Percentiles rank a stretch among this genome's conserved stretches.
phyloP scores from a whole-genome alignment of 2,888 invertebrate species.

The Gastrophysa polygoni region DNA sequence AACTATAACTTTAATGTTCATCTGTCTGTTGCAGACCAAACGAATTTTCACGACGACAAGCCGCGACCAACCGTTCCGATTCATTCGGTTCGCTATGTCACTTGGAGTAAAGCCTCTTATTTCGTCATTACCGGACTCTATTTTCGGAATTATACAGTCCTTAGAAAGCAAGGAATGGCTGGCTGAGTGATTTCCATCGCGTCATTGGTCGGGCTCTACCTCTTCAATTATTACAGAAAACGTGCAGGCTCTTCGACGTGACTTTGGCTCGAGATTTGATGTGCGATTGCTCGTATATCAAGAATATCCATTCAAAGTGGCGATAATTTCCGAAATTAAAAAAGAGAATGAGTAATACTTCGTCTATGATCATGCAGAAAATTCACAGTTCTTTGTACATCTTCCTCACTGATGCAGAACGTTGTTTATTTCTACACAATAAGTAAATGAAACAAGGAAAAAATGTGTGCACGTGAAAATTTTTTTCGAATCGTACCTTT shows the following conservation, averaged over 20 bases:
- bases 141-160: constrained; percentile 56
- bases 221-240: constrained; percentile 56
- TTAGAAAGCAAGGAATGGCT: constrained; percentile 46
- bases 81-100: constrained; percentile 48
- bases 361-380: too few species aligned
- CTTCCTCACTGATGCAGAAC: too few species aligned
- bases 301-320: constrained; percentile 51
- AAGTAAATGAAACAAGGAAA: too few species aligned
- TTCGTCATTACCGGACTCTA: constrained; percentile 59
- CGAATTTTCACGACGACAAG: constrained; percentile 4
- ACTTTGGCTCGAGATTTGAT: constrained; percentile 46
- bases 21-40: constrained; percentile 48
- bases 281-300: constrained; percentile 50
- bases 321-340: too few species aligned
- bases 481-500: too few species aligned
- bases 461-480: too few species aligned
- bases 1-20: constrained; percentile 58
- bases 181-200: constrained; percentile 40
- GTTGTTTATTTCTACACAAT: too few species aligned
- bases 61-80: not conserved
- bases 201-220: constrained; percentile 50
- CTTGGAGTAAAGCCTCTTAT: constrained; percentile 56
- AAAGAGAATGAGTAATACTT: too few species aligned
- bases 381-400: too few species aligned
- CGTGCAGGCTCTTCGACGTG: constrained; percentile 45